Conservation (phyloP, 1,140 invertebrate species). For the Polypedilum pembai region DNA sequence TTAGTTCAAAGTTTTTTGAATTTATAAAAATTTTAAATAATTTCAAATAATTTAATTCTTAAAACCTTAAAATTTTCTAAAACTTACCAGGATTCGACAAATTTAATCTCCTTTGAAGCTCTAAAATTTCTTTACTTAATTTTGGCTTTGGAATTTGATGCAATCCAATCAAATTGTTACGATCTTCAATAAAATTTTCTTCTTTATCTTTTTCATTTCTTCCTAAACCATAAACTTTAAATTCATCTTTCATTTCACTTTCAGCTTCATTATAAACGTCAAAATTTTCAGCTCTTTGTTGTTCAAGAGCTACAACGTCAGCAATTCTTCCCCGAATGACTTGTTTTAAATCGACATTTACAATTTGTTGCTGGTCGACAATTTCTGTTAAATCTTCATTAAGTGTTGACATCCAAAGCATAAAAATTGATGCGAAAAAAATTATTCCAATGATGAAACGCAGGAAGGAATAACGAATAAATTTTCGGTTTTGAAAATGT, state of each 20-base stretch:
- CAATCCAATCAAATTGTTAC: neutral
- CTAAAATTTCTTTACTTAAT: neutral
- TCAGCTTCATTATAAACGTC: neutral
- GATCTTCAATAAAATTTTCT: neutral
- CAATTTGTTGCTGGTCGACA: neutral
- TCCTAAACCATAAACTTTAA: neutral
- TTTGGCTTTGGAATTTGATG: neutral
- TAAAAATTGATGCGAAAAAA: neutral
- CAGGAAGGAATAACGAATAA: neutral
- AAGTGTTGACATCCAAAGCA: neutral
- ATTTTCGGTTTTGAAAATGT: neutral
- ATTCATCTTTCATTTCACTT: neutral
- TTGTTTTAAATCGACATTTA: neutral
- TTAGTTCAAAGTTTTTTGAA: no score
- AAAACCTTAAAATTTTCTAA: no score
- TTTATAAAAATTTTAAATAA: no score
- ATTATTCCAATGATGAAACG: neutral
- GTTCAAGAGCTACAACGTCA: conserved; percentile 32
- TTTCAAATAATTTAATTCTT: no score
- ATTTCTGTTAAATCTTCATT: neutral
- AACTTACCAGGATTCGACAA: neutral
- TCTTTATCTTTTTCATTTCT: neutral
- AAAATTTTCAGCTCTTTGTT: conserved; percentile 30
- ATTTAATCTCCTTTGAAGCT: neutral
- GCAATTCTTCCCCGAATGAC: neutral